Base-by-base conservation (phyloP, 2,888 invertebrate species). In the Caenorhabditis doughertyi region DNA sequence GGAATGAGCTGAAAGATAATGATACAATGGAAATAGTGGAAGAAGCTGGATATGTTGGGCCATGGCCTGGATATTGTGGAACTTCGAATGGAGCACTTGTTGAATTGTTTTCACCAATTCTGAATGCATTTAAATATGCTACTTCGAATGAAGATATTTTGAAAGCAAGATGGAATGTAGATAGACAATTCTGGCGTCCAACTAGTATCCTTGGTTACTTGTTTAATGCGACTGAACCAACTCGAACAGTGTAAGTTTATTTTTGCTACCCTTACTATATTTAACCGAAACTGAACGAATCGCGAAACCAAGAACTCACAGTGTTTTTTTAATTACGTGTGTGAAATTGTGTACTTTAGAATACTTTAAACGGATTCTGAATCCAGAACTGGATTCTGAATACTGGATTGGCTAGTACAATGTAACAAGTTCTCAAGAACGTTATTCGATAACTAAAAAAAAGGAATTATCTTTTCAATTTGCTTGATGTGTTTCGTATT, bases 41-140 rank as follows among this genome's bases (percentile, higher is more conserved):
- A 11, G 81, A 81, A 49, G 81, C 81, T 8, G 81, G 81, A 29
- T 81, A 81, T 21, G 49, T 81, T 44, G 76, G 64, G 13, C 21
- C 62, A n/a, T 81, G 81, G 81, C 81, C 81, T 16, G 81, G 81
- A 25, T 81, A 81, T 39, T 81, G 81, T 76, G 81, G 81, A 55
- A 81, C 81, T 32, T 47, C 76, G 13, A 44, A 81, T 44, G 81
- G 81, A 39, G 76, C 71, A 8, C 60, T 81, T 1, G 76, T 81
- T 13, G 81, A 81, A 47, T 71, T 81, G 76, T 81, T 29, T 42
- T 76, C 76, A 29, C 65, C 70, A 23, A 53, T 81, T n/a, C 21
- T 71, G 18, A 49, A 29, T 8, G 3, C 42, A 7, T 76, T 58
- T 39, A 39, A 51, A 18, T 81, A 81, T 29, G 68, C 72, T 18